A percentile compares a stretch with the other conserved stretches of the same genome.
phyloP scores from a whole-genome alignment of 2,113 vertebrate genomes.

The Neodon shergylaensis region DNA sequence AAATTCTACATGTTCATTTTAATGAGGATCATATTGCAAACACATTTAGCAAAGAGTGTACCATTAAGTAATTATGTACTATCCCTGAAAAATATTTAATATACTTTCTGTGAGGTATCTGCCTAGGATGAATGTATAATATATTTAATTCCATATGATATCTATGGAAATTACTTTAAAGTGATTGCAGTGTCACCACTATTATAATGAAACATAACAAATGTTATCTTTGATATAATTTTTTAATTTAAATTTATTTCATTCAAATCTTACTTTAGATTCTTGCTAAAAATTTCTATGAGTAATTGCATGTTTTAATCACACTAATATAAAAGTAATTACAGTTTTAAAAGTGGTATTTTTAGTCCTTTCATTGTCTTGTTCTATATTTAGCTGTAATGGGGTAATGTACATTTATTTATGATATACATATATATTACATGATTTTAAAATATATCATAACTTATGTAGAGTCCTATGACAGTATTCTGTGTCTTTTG shows the following conservation, averaged over 20 bases:
- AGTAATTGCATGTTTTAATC: neutral
- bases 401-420: neutral
- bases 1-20: slow-evolving; percentile 15
- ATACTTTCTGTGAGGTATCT: slow-evolving; percentile 18
- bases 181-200: slow-evolving; percentile 2
- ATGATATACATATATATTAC: neutral
- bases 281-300: neutral
- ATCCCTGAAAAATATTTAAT: slow-evolving; percentile 35
- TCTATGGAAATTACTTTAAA: slow-evolving; percentile 61
- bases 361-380: neutral
- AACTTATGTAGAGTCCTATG: neutral
- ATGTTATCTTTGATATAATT: neutral
- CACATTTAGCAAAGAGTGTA: neutral
- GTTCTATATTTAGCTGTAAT: neutral
- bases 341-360: neutral
- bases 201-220: neutral
- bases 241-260: slow-evolving; percentile 1
- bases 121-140: slow-evolving; percentile 35
- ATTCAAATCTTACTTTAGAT: neutral
- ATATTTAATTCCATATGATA: slow-evolving; percentile 50
- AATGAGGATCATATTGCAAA: neutral
- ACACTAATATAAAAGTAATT: neutral
- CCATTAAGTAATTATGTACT: slow-evolving; percentile 2
- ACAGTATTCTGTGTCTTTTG: neutral
- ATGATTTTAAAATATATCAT: neutral